Evolutionary conservation across 2,113 vertebrate species (phyloP).

Genomic region (Malurus melanocephalus): DNA sequence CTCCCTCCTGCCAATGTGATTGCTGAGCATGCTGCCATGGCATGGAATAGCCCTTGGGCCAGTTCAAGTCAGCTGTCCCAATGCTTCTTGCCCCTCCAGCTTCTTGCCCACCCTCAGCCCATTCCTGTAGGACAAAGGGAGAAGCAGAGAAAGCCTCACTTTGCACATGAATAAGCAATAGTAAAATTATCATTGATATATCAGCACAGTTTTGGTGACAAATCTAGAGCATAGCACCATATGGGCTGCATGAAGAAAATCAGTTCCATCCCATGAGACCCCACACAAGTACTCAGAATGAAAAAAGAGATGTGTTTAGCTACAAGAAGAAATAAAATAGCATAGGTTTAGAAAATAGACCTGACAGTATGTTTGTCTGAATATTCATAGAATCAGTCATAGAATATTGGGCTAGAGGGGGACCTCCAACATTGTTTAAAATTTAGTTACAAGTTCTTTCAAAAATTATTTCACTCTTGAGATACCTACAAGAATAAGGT

Average conservation of each 20-base stretch:
- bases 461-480: background rate
- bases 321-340: background rate
- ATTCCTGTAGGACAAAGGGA: background rate
- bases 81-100: background rate
- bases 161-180: rapidly evolving
- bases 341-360: background rate
- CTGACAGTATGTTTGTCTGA: background rate
- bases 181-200: rapidly evolving
- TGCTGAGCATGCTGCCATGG: background rate
- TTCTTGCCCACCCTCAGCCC: background rate
- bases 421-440: background rate
- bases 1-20: background rate
- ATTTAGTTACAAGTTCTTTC: background rate
- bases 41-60: background rate
- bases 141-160: rapidly evolving
- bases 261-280: background rate
- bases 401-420: background rate
- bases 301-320: background rate
- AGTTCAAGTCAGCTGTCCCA: background rate
- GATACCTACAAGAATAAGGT: background rate
- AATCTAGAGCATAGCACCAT: background rate
- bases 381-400: background rate
- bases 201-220: background rate
- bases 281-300: background rate
- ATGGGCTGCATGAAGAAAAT: background rate